These are phyloP conservation scores for Proisotoma minuta DNA, from an alignment of 2,888 invertebrate genomes.

Conservation along the genomic window DNA sequence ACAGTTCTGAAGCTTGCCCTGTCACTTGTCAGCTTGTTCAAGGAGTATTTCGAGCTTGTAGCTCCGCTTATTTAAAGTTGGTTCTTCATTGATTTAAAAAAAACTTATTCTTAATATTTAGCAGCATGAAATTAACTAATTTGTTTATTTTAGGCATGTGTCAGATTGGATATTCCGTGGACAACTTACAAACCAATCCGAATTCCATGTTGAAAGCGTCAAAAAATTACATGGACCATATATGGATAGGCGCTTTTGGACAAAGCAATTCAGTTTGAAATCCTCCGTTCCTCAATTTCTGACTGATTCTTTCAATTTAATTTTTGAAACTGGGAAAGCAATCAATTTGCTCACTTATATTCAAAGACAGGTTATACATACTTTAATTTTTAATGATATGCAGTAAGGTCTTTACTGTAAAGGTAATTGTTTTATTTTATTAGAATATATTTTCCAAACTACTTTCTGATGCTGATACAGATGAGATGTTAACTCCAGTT, in stretches of 20 bases:
- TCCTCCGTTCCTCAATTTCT: constrained; percentile 38
- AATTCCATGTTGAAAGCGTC: constrained; percentile 44
- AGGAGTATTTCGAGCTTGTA: constrained; percentile 35
- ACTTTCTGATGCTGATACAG: too few relatives aligned
- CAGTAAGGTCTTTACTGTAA: too few relatives aligned
- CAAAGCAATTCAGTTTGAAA: constrained; percentile 30
- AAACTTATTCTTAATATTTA: too few relatives aligned
- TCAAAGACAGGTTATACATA: too few relatives aligned
- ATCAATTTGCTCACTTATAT: constrained; percentile 38
- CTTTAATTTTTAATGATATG: too few relatives aligned
- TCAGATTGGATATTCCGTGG: constrained; percentile 46
- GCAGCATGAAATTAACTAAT: background rate
- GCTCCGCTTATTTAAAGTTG: constrained; percentile 41
- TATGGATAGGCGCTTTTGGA: constrained; percentile 43
- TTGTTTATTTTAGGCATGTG: constrained; percentile 37
- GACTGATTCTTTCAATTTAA: constrained; percentile 21
- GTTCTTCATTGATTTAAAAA: background rate
- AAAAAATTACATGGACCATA: constrained; percentile 14
- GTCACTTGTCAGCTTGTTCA: constrained; percentile 33
- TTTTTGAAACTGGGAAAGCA: constrained; percentile 45
- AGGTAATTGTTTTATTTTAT: too few relatives aligned
- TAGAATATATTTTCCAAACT: too few relatives aligned
- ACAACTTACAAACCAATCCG: constrained; percentile 23
- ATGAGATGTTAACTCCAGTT: too few relatives aligned
- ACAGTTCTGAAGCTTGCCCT: constrained; percentile 25